phyloP scores from a whole-genome alignment of 2,113 vertebrate genomes.

The Chaetura pelagica region DNA sequence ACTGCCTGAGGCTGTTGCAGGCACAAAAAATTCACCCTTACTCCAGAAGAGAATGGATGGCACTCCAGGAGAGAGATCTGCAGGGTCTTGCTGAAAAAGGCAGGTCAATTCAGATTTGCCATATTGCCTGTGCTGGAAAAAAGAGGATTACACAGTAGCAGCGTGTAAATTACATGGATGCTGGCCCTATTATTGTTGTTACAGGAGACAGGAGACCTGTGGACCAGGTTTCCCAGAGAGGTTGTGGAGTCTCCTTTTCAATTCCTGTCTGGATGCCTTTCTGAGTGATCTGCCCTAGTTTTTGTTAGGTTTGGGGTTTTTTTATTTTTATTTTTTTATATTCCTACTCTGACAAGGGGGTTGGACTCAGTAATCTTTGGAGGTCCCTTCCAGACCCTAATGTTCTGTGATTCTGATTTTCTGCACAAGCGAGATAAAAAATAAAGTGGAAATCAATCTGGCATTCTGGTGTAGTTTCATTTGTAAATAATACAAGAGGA shows the following conservation, averaged over 20 bases:
- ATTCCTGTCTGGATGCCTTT: too few species aligned
- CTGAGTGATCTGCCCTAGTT: too few species aligned
- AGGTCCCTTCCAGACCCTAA: too few species aligned
- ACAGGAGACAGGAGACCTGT: background rate
- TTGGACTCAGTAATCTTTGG: too few species aligned
- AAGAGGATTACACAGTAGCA: background rate
- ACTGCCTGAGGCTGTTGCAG: background rate
- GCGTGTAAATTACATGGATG: background rate
- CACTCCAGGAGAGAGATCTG: fast-evolving
- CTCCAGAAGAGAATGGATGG: background rate
- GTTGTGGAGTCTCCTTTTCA: too few species aligned
- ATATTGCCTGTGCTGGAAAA: background rate
- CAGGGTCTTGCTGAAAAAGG: background rate
- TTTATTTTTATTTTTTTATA: too few species aligned
- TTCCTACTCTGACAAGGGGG: too few species aligned
- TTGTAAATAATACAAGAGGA: background rate
- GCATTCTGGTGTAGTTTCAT: background rate
- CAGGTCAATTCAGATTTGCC: background rate
- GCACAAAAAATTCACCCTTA: background rate
- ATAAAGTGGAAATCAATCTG: background rate
- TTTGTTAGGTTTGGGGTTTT: too few species aligned
- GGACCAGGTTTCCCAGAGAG: too few species aligned
- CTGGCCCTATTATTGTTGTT: background rate
- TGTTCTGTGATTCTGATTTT: background rate
- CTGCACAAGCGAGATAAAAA: background rate